Percentiles rank a stretch among this genome's conserved stretches.
Conservation (phyloP, 2,113 vertebrate species). For the Callopanchax toddi region DNA sequence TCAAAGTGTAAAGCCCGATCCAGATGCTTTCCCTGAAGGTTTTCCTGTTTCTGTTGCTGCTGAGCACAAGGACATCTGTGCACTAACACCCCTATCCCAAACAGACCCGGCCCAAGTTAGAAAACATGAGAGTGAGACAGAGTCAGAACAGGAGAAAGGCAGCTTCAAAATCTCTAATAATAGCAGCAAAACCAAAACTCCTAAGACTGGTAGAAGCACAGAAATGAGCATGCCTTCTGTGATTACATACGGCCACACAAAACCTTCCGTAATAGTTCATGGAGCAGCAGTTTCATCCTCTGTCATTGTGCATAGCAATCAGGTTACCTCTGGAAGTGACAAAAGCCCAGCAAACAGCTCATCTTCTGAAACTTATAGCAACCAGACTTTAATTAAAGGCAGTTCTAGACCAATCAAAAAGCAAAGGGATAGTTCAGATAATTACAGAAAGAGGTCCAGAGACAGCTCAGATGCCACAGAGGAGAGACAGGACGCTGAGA, state of each 20-base stretch:
- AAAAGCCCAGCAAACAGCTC: constrained; percentile 72
- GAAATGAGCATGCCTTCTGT: constrained; percentile 78
- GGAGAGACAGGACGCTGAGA: constrained; percentile 61
- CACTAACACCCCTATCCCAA: constrained; percentile 47
- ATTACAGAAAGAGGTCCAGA: constrained; percentile 66
- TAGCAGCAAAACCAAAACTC: constrained; percentile 70
- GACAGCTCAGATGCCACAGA: constrained; percentile 65
- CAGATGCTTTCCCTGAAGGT: constrained; percentile 70
- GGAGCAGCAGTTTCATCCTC: constrained; percentile 79
- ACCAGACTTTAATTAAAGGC: constrained; percentile 67
- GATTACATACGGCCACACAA: constrained; percentile 87
- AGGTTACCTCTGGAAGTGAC: constrained; percentile 76
- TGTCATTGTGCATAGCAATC: constrained; percentile 79
- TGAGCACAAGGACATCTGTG: constrained; percentile 63
- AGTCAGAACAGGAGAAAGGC: constrained; percentile 61
- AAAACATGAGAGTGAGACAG: constrained; percentile 62
- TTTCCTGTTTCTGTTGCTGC: constrained; percentile 65
- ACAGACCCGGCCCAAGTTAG: constrained; percentile 58
- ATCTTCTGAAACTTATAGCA: constrained; percentile 59
- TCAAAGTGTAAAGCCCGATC: constrained; percentile 79
- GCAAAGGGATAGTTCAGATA: constrained; percentile 67
- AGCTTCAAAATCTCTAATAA: constrained; percentile 63
- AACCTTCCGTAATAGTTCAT: constrained; percentile 89
- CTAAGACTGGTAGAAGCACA: constrained; percentile 47
- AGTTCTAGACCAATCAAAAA: constrained; percentile 76